phyloP scores from a whole-genome alignment of 2,113 vertebrate species.

The Telmatochromis sp. region DNA sequence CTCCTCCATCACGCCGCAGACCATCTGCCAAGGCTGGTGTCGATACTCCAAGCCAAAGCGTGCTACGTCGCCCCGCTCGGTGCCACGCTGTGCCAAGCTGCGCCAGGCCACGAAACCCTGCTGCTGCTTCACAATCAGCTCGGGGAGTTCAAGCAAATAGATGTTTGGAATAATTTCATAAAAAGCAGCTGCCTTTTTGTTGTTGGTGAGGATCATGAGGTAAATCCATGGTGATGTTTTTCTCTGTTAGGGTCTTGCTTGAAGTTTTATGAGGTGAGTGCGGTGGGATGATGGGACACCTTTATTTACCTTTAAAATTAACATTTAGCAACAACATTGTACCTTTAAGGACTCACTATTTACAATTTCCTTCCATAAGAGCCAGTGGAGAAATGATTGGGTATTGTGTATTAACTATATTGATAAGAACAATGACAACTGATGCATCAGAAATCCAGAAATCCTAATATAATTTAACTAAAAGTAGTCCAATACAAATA shows the following conservation, averaged over 20 bases:
- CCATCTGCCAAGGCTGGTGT: constrained; percentile 50
- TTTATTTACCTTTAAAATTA: background rate
- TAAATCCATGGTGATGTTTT: background rate
- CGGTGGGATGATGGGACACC: rapidly evolving
- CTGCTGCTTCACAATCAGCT: background rate
- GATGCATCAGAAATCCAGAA: background rate
- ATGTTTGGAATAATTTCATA: background rate
- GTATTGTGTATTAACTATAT: rapidly evolving
- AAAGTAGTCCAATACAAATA: background rate
- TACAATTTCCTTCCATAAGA: background rate
- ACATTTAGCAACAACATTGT: background rate
- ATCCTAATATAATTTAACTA: background rate
- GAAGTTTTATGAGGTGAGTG: background rate
- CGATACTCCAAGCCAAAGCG: background rate
- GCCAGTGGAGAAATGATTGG: background rate
- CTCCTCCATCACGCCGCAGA: background rate
- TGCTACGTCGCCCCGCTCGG: background rate
- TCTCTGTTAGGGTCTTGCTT: background rate
- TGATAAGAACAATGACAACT: background rate
- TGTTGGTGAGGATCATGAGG: background rate
- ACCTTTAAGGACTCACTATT: background rate
- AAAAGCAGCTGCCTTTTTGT: background rate
- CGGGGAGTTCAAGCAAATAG: background rate
- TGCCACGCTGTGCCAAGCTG: background rate
- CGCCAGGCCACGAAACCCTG: background rate